Conservation (phyloP, 2,113 vertebrate genomes). For the Mustelus asterias region DNA sequence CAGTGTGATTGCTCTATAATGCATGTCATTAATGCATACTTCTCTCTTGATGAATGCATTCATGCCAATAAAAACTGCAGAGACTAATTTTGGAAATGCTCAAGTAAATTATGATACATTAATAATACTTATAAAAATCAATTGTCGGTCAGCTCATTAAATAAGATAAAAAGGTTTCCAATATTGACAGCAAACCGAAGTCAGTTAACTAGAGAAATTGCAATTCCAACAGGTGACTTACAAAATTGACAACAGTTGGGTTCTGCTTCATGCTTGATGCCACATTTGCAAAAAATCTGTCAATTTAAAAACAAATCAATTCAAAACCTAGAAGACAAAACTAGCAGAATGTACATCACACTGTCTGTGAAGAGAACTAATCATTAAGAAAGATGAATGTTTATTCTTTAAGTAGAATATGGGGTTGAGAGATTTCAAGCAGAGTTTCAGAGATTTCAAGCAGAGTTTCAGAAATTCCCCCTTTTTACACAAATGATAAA, state of each 20-base stretch:
- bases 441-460: neutral
- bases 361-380: neutral
- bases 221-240: neutral
- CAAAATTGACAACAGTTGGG: neutral
- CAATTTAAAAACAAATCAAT: slow-evolving; percentile 11
- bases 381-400: neutral
- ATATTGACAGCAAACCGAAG: neutral
- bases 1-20: neutral
- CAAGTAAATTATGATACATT: neutral
- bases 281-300: neutral
- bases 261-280: neutral
- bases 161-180: neutral
- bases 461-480: neutral
- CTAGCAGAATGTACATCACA: neutral
- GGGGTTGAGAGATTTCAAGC: neutral
- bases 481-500: neutral
- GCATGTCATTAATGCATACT: neutral
- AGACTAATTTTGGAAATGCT: neutral
- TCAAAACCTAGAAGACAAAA: neutral
- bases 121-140: neutral
- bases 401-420: neutral
- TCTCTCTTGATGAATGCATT: neutral
- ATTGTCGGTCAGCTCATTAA: neutral
- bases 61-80: neutral
- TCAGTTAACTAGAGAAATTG: neutral